Base-by-base conservation (phyloP, 2,888 invertebrate genomes). In the Sipha maydis region DNA sequence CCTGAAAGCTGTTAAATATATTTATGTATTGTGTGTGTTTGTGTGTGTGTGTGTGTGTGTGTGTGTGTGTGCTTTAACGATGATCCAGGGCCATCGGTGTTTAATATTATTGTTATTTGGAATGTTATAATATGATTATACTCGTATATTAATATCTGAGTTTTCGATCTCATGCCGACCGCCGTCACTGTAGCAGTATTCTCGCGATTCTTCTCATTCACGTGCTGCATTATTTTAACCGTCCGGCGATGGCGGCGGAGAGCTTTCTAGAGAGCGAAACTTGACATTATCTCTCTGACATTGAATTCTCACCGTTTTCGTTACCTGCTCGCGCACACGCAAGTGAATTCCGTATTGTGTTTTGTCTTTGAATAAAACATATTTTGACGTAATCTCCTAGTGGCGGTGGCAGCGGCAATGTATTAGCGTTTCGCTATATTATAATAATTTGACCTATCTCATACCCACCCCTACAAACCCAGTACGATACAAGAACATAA, bases 361-460 rank as follows among this genome's bases (percentile, higher is more conserved):
- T 7, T 28, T 19, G 75, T 61, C 71, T 61, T 61, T 84, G 84
- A 84, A 84, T 61, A 84, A 84, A 84, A 84, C 84, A 75, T 84
- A 61, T 71, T 76, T 76, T 56, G 84, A 84, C 84, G 61, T 84
- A 76, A 84, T 84, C 84, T 84, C 38, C 38, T 28, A 19, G 41
- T 8, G 38, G 75, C 38, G 41, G 41, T 8, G 38, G 75, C 38
- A 8, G 34, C 34, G 34, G 17, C 73, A 34, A 61, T 75, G 56
- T 83, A 71, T 83, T 73, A 83, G 56, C 38, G 38, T 34, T 71
- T 71, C 48, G 11, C n/a, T 14, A 9, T 28, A 14, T n/a, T 28
- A n/a, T 67, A 69, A 69, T 69, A n/a, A 28, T 69, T 28, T 28
- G 69, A 28, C 69, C 69, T 28, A 69, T 69, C 69, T 69, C n/a